These are phyloP conservation scores for Muscicapa comitata DNA, from an alignment of 2,797 vertebrate species.

Conservation along the genomic window DNA sequence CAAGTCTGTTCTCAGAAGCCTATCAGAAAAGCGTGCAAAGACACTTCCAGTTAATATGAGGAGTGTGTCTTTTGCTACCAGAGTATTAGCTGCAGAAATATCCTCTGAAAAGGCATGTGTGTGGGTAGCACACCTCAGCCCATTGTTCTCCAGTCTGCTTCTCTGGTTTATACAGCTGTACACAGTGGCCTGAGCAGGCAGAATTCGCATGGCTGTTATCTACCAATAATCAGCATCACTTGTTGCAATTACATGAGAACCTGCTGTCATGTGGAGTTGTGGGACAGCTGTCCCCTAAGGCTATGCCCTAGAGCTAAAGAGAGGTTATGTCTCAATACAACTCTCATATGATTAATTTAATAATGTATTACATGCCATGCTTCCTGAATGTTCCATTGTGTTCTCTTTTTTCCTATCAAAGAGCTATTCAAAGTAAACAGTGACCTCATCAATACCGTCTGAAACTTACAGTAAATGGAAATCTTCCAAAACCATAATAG, in stretches of 20 bases:
- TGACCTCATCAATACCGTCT: slow-evolving; percentile 66
- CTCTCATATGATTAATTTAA: slow-evolving; percentile 40
- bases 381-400: slow-evolving; percentile 56
- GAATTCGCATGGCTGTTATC: background rate
- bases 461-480: slow-evolving; percentile 66
- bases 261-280: background rate
- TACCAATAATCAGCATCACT: background rate
- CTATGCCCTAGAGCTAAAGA: background rate
- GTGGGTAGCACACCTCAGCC: background rate
- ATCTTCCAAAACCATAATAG: slow-evolving; percentile 64
- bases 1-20: background rate
- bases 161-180: slow-evolving; percentile 24
- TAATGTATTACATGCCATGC: slow-evolving; percentile 25
- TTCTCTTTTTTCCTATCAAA: slow-evolving; percentile 57
- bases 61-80: background rate
- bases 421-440: slow-evolving; percentile 66
- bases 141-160: background rate
- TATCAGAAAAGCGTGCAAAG: background rate
- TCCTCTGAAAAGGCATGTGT: background rate
- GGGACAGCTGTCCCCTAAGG: background rate
- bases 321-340: background rate
- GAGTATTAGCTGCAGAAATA: background rate
- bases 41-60: background rate
- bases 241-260: background rate
- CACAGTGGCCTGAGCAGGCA: background rate